These are phyloP conservation scores for Leistus spinibarbis DNA, from an alignment of 2,888 invertebrate species.

Conservation along the genomic window DNA sequence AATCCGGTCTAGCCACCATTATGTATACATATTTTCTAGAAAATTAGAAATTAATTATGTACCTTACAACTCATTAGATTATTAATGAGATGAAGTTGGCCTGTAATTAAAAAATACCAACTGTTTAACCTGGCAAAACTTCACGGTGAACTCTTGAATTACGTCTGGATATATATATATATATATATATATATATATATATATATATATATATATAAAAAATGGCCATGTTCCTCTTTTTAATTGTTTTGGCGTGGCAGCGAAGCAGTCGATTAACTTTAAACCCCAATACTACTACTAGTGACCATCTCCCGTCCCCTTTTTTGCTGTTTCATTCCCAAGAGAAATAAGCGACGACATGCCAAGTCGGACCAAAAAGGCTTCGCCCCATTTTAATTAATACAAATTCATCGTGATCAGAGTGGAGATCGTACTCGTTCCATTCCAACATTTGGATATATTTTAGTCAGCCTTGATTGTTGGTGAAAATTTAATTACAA, in stretches of 20 bases:
- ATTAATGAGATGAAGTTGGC: not conserved
- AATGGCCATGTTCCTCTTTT: not conserved
- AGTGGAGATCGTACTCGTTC: not conserved
- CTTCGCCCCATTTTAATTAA: conserved; percentile 1
- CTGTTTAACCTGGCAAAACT: not conserved
- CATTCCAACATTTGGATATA: not conserved
- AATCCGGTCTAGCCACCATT: too few species aligned
- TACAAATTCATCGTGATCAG: not conserved
- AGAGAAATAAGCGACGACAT: not conserved
- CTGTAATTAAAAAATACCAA: not conserved
- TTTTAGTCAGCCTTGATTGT: not conserved
- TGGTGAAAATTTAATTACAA: not conserved
- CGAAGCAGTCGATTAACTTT: conserved; percentile 2
- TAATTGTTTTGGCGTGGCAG: not conserved
- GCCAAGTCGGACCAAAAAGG: not conserved
- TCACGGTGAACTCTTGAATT: not conserved
- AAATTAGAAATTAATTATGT: not conserved
- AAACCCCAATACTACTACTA: not conserved
- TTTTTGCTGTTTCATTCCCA: not conserved
- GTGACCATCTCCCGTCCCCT: not conserved
- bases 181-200: not conserved
- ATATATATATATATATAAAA: not conserved
- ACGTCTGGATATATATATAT: not conserved
- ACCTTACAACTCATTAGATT: not conserved
- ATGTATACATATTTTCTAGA: not conserved